These are phyloP conservation scores for Tolmerus cingulatus DNA, from an alignment of 2,888 invertebrate species.

Conservation along the genomic window DNA sequence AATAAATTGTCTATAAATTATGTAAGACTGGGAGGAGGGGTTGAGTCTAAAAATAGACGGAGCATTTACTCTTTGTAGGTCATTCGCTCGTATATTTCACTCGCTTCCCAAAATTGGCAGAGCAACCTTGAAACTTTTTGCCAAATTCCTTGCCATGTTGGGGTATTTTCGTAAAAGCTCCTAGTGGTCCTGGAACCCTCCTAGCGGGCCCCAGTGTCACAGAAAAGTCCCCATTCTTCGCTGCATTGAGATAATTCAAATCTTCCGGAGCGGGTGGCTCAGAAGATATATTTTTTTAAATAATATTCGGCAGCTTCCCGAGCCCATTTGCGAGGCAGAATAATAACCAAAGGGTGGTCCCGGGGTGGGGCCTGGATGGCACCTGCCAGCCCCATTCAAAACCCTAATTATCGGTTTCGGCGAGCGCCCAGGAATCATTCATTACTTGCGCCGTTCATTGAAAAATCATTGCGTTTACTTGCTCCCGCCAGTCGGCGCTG, in stretches of 20 bases:
- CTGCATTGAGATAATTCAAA: not conserved
- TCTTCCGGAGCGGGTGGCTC: not conserved
- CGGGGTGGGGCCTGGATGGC: not conserved
- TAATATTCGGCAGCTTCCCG: not conserved
- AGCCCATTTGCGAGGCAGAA: not conserved
- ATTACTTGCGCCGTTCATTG: slow-evolving; percentile 31
- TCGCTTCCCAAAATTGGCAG: not conserved
- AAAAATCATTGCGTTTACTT: slow-evolving; percentile 36
- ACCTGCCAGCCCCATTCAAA: not conserved
- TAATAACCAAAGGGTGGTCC: not conserved
- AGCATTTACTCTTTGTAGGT: slow-evolving; percentile 4
- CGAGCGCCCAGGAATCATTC: slow-evolving; percentile 15
- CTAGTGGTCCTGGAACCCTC: not conserved
- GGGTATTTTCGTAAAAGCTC: slow-evolving; percentile 3
- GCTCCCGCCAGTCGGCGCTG: not conserved
- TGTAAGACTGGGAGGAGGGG: not conserved
- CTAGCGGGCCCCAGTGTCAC: not conserved
- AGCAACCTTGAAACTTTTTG: slow-evolving; percentile 4
- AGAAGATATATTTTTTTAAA: not conserved
- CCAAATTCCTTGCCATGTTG: not conserved
- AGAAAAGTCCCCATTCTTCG: not conserved
- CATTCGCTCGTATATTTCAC: not conserved
- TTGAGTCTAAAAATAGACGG: not conserved
- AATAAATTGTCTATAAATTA: not conserved
- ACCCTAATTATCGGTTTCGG: not conserved